These are phyloP conservation scores for Meles meles DNA, from an alignment of 2,113 vertebrate genomes.

Conservation along the genomic window DNA sequence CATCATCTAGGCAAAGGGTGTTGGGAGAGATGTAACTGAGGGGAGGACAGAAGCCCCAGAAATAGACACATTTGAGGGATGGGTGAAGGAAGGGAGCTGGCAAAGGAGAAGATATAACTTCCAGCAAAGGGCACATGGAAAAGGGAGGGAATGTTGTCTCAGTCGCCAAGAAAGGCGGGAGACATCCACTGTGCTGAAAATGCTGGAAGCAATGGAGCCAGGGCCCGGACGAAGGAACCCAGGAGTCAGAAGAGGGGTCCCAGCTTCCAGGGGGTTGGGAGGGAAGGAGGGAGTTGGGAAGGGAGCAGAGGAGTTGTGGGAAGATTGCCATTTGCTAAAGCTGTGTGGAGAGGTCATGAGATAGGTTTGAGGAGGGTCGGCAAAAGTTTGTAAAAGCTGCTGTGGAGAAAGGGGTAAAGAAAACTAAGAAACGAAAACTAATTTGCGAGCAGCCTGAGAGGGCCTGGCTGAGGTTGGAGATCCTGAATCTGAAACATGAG, in stretches of 20 bases:
- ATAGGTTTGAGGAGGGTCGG: background rate
- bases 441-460: background rate
- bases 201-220: too few species aligned
- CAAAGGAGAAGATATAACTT: too few species aligned
- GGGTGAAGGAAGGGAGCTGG: background rate
- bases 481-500: background rate
- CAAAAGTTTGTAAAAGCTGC: background rate
- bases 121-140: background rate
- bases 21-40: background rate
- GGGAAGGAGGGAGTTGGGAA: background rate
- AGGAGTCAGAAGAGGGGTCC: background rate
- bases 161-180: background rate
- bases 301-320: background rate
- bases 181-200: background rate
- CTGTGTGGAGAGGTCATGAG: background rate
- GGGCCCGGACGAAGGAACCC: background rate
- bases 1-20: background rate
- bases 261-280: fast-evolving
- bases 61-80: background rate
- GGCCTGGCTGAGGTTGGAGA: background rate
- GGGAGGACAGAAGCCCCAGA: background rate
- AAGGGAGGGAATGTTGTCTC: background rate
- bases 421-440: slow-evolving; percentile 12
- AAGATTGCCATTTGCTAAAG: background rate
- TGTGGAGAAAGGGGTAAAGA: background rate